These are phyloP conservation scores for Argyra leucocephala DNA, from an alignment of 2,888 invertebrate species.

Conservation along the genomic window DNA sequence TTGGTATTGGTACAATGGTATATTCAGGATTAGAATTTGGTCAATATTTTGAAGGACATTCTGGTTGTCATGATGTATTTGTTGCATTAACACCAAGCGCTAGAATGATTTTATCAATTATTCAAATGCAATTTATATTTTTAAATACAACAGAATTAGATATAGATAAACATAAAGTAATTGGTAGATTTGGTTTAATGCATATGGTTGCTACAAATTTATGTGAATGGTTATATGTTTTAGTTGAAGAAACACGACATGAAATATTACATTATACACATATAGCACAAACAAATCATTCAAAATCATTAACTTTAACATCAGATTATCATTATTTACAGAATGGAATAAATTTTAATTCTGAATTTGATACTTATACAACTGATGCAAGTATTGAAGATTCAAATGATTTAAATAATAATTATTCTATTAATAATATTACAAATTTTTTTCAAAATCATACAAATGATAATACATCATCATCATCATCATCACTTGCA, in stretches of 20 bases:
- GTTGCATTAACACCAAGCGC: constrained; percentile 72
- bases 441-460: constrained; percentile 12
- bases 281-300: constrained; percentile 24
- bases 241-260: constrained; percentile 81
- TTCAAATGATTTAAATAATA: constrained; percentile 12
- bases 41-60: constrained; percentile 60
- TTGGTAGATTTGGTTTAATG: constrained; percentile 85
- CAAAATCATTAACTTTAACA: constrained; percentile 31
- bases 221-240: constrained; percentile 83
- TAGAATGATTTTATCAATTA: constrained; percentile 72
- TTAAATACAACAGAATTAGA: constrained; percentile 70
- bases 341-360: background rate
- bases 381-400: constrained; percentile 19
- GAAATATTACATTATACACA: constrained; percentile 67
- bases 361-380: constrained; percentile 13
- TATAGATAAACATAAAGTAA: constrained; percentile 55
- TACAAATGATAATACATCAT: constrained; percentile 2
- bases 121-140: constrained; percentile 90
- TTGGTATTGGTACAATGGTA: constrained; percentile 57
- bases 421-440: constrained; percentile 23
- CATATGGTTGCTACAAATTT: constrained; percentile 83
- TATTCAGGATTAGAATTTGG: constrained; percentile 63
- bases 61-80: constrained; percentile 54
- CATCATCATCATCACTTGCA: constrained; percentile 45
- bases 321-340: constrained; percentile 22